Conservation (phyloP, 2,113 vertebrate genomes). For the Otocyon megalotis region DNA sequence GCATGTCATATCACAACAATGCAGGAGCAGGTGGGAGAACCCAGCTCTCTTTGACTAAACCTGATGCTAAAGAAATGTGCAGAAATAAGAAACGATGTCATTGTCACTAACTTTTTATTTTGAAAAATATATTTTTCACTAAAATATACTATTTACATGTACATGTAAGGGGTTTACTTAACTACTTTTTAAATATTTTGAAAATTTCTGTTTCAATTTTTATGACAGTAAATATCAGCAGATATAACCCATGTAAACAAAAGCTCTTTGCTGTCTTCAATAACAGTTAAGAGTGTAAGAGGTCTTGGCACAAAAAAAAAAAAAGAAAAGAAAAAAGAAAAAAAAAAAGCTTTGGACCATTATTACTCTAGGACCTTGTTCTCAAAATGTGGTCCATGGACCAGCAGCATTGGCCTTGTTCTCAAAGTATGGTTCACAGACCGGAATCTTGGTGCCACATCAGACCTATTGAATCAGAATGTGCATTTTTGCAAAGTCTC, state of each 20-base stretch:
- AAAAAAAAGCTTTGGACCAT: not conserved
- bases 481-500: not conserved
- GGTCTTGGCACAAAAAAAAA: not conserved
- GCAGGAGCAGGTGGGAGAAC: not conserved
- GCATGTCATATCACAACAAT: not conserved
- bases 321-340: not conserved
- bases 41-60: not conserved
- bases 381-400: not conserved
- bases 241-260: not conserved
- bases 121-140: not conserved
- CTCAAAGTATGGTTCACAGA: not conserved
- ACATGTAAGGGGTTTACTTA: not conserved
- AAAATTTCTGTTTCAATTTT: conserved; percentile 9
- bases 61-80: not conserved
- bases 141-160: not conserved
- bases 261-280: not conserved
- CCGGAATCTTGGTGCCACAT: not conserved
- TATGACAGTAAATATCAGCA: not conserved
- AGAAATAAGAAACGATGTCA: not conserved
- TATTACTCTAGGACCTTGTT: not conserved
- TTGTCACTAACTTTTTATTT: not conserved
- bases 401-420: not conserved
- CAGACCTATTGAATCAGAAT: not conserved
- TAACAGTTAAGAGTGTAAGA: not conserved
- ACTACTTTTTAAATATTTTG: not conserved